phyloP scores from a whole-genome alignment of 2,888 invertebrate species.

The Limnephilus rhombicus region DNA sequence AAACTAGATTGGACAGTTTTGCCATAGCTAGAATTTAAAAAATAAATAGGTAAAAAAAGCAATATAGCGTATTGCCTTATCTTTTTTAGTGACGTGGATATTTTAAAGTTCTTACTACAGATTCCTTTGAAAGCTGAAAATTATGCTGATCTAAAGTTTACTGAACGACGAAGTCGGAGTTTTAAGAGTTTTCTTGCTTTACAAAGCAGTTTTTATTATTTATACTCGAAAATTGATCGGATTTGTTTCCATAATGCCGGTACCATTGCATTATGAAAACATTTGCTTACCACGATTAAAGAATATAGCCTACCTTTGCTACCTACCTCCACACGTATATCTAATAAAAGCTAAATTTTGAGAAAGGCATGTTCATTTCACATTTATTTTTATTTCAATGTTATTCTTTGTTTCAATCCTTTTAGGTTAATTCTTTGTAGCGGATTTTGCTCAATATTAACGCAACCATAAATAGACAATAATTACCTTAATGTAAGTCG shows the following conservation, averaged over 20 bases:
- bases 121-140: neutral
- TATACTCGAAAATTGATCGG: neutral
- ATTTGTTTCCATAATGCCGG: neutral
- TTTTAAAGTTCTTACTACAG: neutral
- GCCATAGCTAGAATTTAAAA: no score
- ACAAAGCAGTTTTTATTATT: neutral
- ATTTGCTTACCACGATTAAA: neutral
- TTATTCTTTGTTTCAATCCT: no score
- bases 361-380: no score
- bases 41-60: neutral
- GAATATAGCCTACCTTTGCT: neutral
- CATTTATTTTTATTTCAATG: no score
- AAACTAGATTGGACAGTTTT: no score
- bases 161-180: neutral
- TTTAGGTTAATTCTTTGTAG: no score
- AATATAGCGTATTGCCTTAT: neutral
- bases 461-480: no score
- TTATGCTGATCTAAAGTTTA: neutral
- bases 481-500: no score
- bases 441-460: no score
- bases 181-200: neutral
- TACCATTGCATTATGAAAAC: neutral
- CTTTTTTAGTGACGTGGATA: neutral
- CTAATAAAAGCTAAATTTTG: no score
- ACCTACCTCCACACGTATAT: no score